Evolutionary conservation across 2,888 invertebrate genomes (phyloP).

Genomic region (Drosophila infuscata): DNA sequence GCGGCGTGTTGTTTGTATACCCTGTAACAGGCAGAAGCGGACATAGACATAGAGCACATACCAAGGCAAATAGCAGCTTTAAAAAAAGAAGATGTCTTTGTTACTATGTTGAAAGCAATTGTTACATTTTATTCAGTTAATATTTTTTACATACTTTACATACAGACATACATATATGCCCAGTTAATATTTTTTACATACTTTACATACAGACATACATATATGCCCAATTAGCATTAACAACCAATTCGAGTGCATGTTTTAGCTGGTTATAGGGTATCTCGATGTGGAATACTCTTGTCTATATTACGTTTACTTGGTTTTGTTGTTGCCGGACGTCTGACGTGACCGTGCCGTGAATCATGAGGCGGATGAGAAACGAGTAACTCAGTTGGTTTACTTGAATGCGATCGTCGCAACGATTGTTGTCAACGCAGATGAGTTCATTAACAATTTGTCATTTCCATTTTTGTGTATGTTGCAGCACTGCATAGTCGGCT

Average conservation of each 20-base stretch:
- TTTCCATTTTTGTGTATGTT: conserved; percentile 27
- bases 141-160: no score
- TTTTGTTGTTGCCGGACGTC: conserved; percentile 6
- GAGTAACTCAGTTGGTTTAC: conserved; percentile 6
- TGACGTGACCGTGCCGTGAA: conserved; percentile 20
- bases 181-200: neutral
- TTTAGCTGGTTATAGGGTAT: neutral
- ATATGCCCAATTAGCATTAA: neutral
- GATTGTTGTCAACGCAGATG: conserved; percentile 7
- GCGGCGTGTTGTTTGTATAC: conserved; percentile 4
- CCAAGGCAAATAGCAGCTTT: neutral
- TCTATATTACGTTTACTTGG: neutral
- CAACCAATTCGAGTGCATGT: neutral
- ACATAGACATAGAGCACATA: neutral
- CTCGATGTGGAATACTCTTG: neutral
- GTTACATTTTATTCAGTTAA: neutral
- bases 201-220: no score
- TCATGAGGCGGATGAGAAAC: conserved; percentile 50
- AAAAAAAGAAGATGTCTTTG: neutral
- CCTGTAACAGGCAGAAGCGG: neutral
- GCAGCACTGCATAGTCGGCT: conserved; percentile 41
- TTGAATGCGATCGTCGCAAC: conserved; percentile 27
- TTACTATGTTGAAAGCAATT: neutral
- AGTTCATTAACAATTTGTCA: conserved; percentile 19
- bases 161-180: no score